Evolutionary conservation across 1,140 invertebrate genomes (phyloP), one percentile per base, ranked within the genome.

Genomic region (Heliothis subflexa): DNA sequence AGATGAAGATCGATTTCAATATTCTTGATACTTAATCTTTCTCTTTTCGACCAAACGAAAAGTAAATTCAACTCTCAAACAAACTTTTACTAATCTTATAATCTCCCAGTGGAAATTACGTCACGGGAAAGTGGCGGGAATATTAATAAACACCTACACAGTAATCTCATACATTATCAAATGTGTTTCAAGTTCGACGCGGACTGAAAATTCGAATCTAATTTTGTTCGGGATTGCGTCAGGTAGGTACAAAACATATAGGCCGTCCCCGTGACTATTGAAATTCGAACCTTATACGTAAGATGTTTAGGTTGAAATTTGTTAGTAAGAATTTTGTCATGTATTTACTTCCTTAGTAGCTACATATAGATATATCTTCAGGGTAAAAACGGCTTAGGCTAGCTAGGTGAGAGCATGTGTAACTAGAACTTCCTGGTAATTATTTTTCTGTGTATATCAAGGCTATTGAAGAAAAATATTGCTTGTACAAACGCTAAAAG

Each of bases 171-270:
- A 64, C 18, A 18, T 74, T 49, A 73, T 73, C 52, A 57, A 57
- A 73, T 47, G 52, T 73, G 40, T 73, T 73, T 73, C 70, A 73
- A 73, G 70, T 73, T 73, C 70, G 16, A 57, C 52, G 54, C 70
- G 54, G 57, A 40, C 70, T 73, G 33, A 21, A 70, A 66, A 66
- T 7, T 28, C 13, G 11, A 16, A 16, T 54, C 68, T 71, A 71
- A 66, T 54, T 52, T 25, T 49, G 45, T 28, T 21, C 21, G 33
- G 11, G 16, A 52, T 71, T 71, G 50, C 68, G 68, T 71, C 68
- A 71, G 68, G 68, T 54, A 71, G 68, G 68, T 54, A 54, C 28
- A 28, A 71, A 33, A 57, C 18, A 18, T 25, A 25, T 57, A 55
- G 54, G 54, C 59, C 33, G n/a, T 40, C 3, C 13, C 10, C 5